Conservation (phyloP, 1,140 invertebrate species). For the Drosophila ogumai region DNA sequence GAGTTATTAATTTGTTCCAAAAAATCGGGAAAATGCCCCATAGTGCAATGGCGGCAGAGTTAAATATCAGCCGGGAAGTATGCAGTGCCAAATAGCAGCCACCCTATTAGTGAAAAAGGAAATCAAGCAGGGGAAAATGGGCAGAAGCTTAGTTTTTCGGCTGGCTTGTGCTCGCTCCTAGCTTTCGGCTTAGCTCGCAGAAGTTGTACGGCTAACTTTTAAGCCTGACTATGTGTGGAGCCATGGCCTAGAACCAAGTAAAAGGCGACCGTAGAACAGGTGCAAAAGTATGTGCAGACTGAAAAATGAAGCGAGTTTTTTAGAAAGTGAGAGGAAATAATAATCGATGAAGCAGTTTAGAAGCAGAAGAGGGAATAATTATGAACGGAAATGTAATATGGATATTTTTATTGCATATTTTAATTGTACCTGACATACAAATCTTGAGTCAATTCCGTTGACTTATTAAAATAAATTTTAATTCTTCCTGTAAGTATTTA, state of each 20-base stretch:
- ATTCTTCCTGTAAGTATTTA: background rate
- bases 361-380: background rate
- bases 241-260: conserved; percentile 9
- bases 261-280: background rate
- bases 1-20: too few relatives aligned
- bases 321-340: background rate
- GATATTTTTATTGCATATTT: background rate
- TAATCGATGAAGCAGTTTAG: background rate
- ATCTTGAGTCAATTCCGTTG: background rate
- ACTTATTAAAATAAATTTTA: background rate
- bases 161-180: conserved; percentile 22
- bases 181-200: conserved; percentile 37
- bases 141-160: conserved; percentile 40
- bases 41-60: conserved; percentile 30
- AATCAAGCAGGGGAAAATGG: conserved; percentile 6
- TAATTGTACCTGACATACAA: background rate
- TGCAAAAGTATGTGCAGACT: background rate
- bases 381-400: background rate
- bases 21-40: too few relatives aligned
- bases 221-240: conserved; percentile 27
- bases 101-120: conserved; percentile 2
- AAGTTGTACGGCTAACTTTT: conserved; percentile 57
- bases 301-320: background rate
- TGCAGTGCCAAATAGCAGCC: conserved; percentile 35
- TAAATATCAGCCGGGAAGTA: conserved; percentile 55